Conservation (phyloP, 2,888 invertebrate species). For the Alloscopus bannaensis region DNA sequence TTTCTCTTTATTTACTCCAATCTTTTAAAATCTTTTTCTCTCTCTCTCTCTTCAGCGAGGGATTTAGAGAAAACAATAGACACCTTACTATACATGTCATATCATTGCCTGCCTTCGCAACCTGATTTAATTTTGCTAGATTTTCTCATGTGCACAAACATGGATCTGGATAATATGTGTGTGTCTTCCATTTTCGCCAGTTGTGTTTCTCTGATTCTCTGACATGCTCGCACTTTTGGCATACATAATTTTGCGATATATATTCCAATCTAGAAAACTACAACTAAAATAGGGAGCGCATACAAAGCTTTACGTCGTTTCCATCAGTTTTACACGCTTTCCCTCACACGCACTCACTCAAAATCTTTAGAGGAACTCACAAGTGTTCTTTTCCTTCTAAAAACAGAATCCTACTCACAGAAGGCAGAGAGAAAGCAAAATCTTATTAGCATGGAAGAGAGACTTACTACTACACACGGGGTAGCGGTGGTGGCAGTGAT, state of each 20-base stretch:
- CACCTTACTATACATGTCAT: neutral
- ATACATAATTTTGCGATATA: no score
- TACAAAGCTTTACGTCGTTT: neutral
- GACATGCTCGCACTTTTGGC: no score
- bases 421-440: no score
- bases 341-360: no score
- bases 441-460: conserved; percentile 19
- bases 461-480: neutral
- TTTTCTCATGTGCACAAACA: neutral
- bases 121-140: conserved; percentile 31
- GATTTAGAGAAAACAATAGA: neutral
- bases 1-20: conserved; percentile 11
- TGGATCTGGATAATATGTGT: neutral
- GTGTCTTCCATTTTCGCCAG: neutral
- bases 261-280: no score
- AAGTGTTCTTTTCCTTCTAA: no score
- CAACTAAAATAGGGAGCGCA: no score
- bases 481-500: neutral
- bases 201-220: no score
- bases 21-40: neutral
- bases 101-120: conserved; percentile 5
- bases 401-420: no score
- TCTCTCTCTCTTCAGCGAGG: neutral
- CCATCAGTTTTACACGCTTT: neutral
- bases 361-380: no score